Evolutionary conservation across 1,140 invertebrate genomes (phyloP), one percentile per base, ranked within the genome.

Genomic region (Neotoxoptera formosana): DNA sequence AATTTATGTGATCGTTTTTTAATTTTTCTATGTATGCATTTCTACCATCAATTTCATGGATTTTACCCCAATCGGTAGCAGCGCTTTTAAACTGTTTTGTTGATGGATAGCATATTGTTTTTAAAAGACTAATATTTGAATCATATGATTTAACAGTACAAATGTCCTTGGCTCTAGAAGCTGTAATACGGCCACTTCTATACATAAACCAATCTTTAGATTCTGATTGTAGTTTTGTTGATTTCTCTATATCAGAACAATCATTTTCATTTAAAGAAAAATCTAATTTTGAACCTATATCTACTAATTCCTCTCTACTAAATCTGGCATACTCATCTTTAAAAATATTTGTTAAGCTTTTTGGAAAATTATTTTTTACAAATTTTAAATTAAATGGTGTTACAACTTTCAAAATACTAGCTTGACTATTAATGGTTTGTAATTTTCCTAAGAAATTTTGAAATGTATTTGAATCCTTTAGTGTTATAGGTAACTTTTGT

Each of bases 281-380:
- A 36, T 83, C 76, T 83, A 83, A 83, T 83, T 83, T 83, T 83
- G 76, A 83, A 83, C 76, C 76, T 83, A 83, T 83, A 83, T 83
- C 76, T 41, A 83, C 34, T 83, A 83, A 83, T 41, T 83, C 76
- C 34, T 83, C 34, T 83, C 76, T 83, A 83, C 76, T 83, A 41
- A 83, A 36, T 86, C 2, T 86, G 41, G 25, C 83, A 47, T 86
- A 30, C 9, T 47, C 25, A 30, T 84, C 81, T 23, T 47, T 47
- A 47, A 45, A 47, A 25, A 86, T 45, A 45, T 86, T 86, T 86
- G 11, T 47, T 86, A 86, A 86, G 41, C 36, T 47, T 86, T n/a
- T n/a, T n/a, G n/a, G n/a, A n/a, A n/a, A n/a, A n/a, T n/a, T n/a
- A n/a, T n/a, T n/a, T n/a, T n/a, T 86, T 47, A 47, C 25, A 86